phyloP scores from a whole-genome alignment of 2,797 vertebrate genomes.

The Iguana delicatissima region DNA sequence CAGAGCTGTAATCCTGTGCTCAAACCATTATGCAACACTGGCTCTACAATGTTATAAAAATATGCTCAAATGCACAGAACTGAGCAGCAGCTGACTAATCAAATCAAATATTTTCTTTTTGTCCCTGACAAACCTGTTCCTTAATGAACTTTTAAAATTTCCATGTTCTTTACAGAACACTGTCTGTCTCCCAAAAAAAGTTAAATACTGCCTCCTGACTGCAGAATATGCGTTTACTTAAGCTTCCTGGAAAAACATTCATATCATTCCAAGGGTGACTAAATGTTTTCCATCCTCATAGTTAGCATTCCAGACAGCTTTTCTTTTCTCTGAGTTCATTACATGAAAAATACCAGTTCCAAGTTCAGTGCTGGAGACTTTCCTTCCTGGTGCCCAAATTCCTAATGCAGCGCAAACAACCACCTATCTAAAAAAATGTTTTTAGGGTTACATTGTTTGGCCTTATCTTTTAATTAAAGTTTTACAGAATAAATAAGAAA shows the following conservation, averaged over 20 bases:
- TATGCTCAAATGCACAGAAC: neutral
- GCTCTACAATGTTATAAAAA: constrained; percentile 28
- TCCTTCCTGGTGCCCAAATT: constrained; percentile 74
- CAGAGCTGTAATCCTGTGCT: no score
- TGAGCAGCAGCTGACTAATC: neutral
- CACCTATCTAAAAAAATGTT: constrained; percentile 28
- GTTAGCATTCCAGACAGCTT: constrained; percentile 82
- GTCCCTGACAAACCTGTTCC: constrained; percentile 75
- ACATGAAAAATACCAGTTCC: constrained; percentile 82
- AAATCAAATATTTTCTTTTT: neutral
- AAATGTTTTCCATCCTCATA: constrained; percentile 88
- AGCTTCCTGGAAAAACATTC: constrained; percentile 89
- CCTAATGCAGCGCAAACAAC: constrained; percentile 46
- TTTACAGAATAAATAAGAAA: constrained; percentile 18
- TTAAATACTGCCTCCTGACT: constrained; percentile 80
- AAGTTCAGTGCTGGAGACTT: constrained; percentile 66
- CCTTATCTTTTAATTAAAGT: constrained; percentile 31
- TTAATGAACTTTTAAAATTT: constrained; percentile 76
- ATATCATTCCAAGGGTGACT: constrained; percentile 89
- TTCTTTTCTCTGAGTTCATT: constrained; percentile 76
- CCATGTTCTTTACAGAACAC: constrained; percentile 78
- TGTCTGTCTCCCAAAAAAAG: constrained; percentile 81
- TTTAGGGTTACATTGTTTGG: constrained; percentile 31
- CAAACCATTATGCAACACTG: neutral
- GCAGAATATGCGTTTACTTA: constrained; percentile 85